Base-by-base conservation (phyloP, 2,888 invertebrate genomes). In the Pollenia labialis region DNA sequence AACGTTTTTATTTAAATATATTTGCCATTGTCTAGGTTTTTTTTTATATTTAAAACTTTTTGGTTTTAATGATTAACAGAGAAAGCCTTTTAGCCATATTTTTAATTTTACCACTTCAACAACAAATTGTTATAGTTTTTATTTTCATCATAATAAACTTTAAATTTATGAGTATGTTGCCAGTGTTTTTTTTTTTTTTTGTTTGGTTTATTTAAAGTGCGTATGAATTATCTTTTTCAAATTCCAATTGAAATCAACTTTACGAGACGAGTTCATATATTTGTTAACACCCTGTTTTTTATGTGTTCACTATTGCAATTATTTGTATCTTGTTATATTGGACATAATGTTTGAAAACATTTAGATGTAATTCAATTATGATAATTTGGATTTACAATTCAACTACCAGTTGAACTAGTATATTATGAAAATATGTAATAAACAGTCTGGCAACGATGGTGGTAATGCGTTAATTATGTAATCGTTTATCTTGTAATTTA, bases 51-150 rank as follows among this genome's bases (percentile, higher is more conserved):
- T 12, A 42, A 71, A 23, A 18, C 18, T 16, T 71, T 10, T 44
- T 23, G 23, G 46, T 44, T 71, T 44, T 23, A 9, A 54, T 23
- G n/a, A 32, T 2, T 32, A 12, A 11, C 46, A 72, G 83, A 42
- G 58, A 84, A 84, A 84, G 66, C 72, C 84, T 68, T 60, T 79
- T 79, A 60, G 23, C 14, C 64, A 68, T 82, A 69, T 69, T 81
- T 66, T 62, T 82, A 12, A 48, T 81, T 48, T 60, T 50, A 79
- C 23, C 56, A 58, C 60, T 69, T 74, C 42, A 50, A 50, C 79
- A 79, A 84, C 72, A 74, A 84, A 84, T 79, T 48, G 68, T 81
- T 74, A 81, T 81, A 68, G 68, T 68, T 75, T 81, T 62, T 62
- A 56, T 40, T 40, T 77, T 18, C 56, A 46, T n/a, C 54, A 23